Base-by-base conservation (phyloP, 2,888 invertebrate species). In the Gari tellinella region DNA sequence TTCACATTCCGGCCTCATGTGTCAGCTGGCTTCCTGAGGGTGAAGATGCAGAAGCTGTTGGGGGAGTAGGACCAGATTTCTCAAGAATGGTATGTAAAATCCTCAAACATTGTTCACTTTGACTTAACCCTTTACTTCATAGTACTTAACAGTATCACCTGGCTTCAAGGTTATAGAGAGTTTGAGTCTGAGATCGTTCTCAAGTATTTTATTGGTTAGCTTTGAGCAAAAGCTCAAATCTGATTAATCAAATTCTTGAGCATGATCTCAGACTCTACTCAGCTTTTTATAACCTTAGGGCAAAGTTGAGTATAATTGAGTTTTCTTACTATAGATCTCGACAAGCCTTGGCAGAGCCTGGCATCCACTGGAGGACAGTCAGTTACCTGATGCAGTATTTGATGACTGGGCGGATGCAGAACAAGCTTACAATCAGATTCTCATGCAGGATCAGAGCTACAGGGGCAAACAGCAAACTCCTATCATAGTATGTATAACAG, bases 1-100 rank as follows among this genome's bases (percentile, higher is more conserved):
- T 95, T 43, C 93, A 93, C 82, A 93, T 95, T 74, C 94, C 95
- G 14, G 93, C 93, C n/a, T 89, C 89, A 58, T 92, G 92, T 83
- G 88, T 92, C 41, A 57, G 68, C 48, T 77, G 84, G 49, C 81
- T 79, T 26, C 78, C 84, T 38, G 81, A 86, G 48, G 80, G 84
- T 38, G 81, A 84, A 26, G 83, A 85, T 14, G 69, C 80, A 26
- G 75, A 83, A 52, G 70, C 68, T 14, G 73, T 80, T 65, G 65
- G 82, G 7, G 67, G 75, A 40, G 58, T 80, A 43, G 81, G 81
- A 17, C 57, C 58, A 46, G 75, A 84, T 7, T 60, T 72, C 23
- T 37, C 61, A 25, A 53, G 53, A 31, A 68, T 72, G 72, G 72
- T 72, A 66, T n/a, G 12, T 14, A 52, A n/a, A n/a, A 25, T 15